Evolutionary conservation across 2,113 vertebrate species (phyloP), one percentile per base, ranked within the genome.

Genomic region (Motacilla alba): DNA sequence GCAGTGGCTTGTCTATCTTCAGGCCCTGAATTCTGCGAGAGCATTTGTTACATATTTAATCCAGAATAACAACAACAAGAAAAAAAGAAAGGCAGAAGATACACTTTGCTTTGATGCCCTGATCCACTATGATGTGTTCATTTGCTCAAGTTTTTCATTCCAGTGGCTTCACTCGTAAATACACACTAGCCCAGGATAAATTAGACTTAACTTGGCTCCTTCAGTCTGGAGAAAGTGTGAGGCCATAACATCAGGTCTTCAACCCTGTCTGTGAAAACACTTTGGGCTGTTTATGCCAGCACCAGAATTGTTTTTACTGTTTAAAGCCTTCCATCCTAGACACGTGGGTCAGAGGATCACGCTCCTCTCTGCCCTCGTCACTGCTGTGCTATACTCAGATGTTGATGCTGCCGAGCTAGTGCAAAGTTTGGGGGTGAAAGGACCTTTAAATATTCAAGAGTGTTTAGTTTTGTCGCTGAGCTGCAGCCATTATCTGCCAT

Each of bases 1-100:
- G 76, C 89, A 89, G 28, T 74, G 79, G 44, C 86, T 95, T 92
- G 93, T 94, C 94, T 96, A 4, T 90, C 92, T 96, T 88, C 76
- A 50, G 83, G 94, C 93, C 83, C 79, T 93, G 67, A 50, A 77
- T 87, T 81, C 68, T 93, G 73, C 83, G 47, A 39, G 35, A 83
- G 20, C 58, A 52, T 92, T 94, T 90, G 59, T 69, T 95, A 83
- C 63, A 59, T 86, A 77, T 85, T 95, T 89, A 93, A 95, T 82
- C 62, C 49, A 64, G 35, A 94, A 79, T 67, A 95, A 86, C 68
- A 79, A 69, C 49, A 83, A 81, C 37, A 63, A 26, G 3, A n/a
- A 20, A 31, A 80, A 49, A 27, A 33, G 13, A 31, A 35, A 50
- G 43, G 30, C 28, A 35, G 77, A 78, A 83, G 73, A 72, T 72